These are phyloP conservation scores for Drosophila pegasa DNA, from an alignment of 2,888 invertebrate genomes.

Conservation along the genomic window DNA sequence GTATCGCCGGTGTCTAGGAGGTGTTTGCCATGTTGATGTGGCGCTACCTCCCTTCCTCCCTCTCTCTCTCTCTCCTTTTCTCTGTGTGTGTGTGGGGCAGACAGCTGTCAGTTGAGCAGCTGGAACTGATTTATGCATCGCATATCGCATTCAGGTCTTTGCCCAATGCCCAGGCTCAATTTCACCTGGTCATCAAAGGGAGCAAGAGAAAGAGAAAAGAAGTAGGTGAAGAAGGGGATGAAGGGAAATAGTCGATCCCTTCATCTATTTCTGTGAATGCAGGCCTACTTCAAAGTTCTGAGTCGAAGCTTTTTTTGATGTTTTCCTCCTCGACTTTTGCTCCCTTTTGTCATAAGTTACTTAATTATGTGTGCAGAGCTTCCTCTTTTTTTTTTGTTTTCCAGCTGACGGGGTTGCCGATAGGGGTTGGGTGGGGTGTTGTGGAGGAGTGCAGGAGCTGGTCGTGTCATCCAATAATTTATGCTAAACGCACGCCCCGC, in stretches of 20 bases:
- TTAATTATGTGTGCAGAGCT: constrained; percentile 67
- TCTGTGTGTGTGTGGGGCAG: constrained; percentile 29
- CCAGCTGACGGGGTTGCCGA: not conserved
- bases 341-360: constrained; percentile 43
- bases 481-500: constrained; percentile 59
- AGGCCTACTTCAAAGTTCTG: constrained; percentile 41
- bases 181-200: constrained; percentile 25
- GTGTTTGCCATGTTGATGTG: not conserved
- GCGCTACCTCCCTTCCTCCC: too few relatives aligned
- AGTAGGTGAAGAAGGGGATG: not conserved
- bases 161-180: constrained; percentile 19
- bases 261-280: not conserved
- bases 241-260: too few relatives aligned
- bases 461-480: constrained; percentile 58
- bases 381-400: not conserved
- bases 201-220: not conserved
- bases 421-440: too few relatives aligned
- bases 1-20: constrained; percentile 18
- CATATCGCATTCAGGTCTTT: constrained; percentile 35
- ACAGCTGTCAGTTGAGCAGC: constrained; percentile 65
- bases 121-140: constrained; percentile 71
- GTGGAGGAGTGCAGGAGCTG: not conserved
- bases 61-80: not conserved
- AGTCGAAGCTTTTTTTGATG: constrained; percentile 23
- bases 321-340: constrained; percentile 13